Evolutionary conservation across 2,888 invertebrate genomes (phyloP).

Genomic region (Chouioia cunea): DNA sequence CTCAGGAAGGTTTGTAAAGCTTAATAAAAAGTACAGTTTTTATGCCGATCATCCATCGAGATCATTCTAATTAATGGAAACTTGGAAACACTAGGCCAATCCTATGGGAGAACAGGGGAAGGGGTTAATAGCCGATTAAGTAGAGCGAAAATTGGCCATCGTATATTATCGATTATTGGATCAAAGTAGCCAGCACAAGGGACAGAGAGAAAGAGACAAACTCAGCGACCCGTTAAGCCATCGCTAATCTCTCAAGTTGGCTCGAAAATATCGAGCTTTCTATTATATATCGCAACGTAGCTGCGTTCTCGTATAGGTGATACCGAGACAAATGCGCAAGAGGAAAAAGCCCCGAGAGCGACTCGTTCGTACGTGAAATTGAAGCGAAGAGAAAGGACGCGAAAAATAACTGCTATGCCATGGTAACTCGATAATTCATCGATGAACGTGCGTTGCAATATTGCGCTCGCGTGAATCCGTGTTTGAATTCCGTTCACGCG

Average conservation of each 20-base stretch:
- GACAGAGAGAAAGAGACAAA: conserved; percentile 1
- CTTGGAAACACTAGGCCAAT: conserved; percentile 1
- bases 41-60: too few relatives aligned
- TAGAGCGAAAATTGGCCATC: conserved; percentile 37
- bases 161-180: conserved; percentile 44
- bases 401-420: too few relatives aligned
- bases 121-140: conserved; percentile 24
- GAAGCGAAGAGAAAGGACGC: too few relatives aligned
- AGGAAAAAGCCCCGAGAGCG: too few relatives aligned
- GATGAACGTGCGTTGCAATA: too few relatives aligned
- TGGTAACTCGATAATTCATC: too few relatives aligned
- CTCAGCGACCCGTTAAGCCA: conserved; percentile 34
- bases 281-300: conserved; percentile 7
- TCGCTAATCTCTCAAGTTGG: conserved; percentile 24
- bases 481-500: too few relatives aligned
- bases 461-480: too few relatives aligned
- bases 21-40: too few relatives aligned
- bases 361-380: too few relatives aligned
- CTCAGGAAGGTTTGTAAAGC: too few relatives aligned
- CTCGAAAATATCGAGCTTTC: conserved; percentile 27
- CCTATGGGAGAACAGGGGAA: neutral
- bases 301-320: neutral
- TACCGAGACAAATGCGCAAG: conserved; percentile 3
- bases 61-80: too few relatives aligned
- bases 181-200: conserved; percentile 12